Base-by-base conservation (phyloP, 2,888 invertebrate species). In the Laothoe populi region DNA sequence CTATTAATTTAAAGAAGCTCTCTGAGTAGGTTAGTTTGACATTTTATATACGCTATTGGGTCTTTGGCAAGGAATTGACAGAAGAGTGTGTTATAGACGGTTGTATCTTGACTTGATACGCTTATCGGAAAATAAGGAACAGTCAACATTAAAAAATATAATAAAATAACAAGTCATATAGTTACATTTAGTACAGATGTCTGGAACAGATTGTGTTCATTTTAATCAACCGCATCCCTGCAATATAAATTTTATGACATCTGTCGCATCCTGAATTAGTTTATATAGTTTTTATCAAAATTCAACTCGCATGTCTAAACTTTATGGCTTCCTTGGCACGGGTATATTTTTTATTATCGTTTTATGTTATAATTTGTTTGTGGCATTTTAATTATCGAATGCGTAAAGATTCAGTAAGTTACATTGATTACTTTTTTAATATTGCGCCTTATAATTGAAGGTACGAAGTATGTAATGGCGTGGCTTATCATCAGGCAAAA, bases 261-360 rank as follows among this genome's bases (percentile, higher is more conserved):
- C 8, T 53, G 31, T 53, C 53, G 53, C 53, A 53, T 53, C 53
- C 53, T 35, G 31, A 35, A 53, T 53, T 11, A 49, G 48, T 48
- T 48, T 31, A 53, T 16, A 48, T 26, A 48, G 48, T 48, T 48
- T 46, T 53, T 35, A 53, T 53, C 53, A 35, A 35, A 53, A 53
- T 53, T 53, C 53, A 53, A 53, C 31, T 53, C 53, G 19, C 31
- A 53, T 31, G 48, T 53, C 16, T 11, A 31, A 53, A 31, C 35
- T 53, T 53, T 53, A 53, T 53, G 31, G 16, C 35, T 53, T 53
- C 53, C 53, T 53, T 31, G n/a, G 35, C 53, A 35, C n/a, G 48
- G 48, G 24, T 53, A 53, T 53, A 53, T 19, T 35, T 53, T 53
- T 53, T 53, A 53, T 53, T 53, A 31, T 35, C 35, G 35, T 35